These are phyloP conservation scores for Cyclophora albipunctata DNA, from an alignment of 2,888 invertebrate genomes.

Conservation along the genomic window DNA sequence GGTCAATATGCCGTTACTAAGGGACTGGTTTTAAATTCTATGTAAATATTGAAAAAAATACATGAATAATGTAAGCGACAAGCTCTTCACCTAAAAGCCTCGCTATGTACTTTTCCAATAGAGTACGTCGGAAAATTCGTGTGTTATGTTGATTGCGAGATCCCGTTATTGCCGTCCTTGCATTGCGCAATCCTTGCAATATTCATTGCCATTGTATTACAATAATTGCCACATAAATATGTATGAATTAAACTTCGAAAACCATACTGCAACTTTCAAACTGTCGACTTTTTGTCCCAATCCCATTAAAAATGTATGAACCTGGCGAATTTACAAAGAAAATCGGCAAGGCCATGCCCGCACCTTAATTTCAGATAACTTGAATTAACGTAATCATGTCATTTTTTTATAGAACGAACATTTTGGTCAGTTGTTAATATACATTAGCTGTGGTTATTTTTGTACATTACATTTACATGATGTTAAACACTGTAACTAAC, in stretches of 20 bases:
- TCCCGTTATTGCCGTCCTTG: conserved; percentile 25
- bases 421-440: conserved; percentile 2
- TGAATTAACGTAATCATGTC: conserved; percentile 21
- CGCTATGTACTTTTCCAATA: too few relatives aligned
- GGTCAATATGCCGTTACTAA: too few relatives aligned
- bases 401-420: conserved; percentile 18
- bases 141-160: conserved; percentile 3
- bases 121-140: neutral
- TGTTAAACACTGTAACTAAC: too few relatives aligned
- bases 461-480: neutral
- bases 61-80: too few relatives aligned
- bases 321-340: conserved; percentile 27
- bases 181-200: conserved; percentile 50
- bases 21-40: too few relatives aligned
- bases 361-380: conserved; percentile 23
- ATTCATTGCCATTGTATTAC: conserved; percentile 63
- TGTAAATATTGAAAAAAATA: too few relatives aligned
- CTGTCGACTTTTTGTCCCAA: conserved; percentile 56
- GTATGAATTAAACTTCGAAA: conserved; percentile 54
- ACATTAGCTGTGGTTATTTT: too few relatives aligned
- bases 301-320: conserved; percentile 61
- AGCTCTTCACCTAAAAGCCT: too few relatives aligned
- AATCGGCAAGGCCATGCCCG: conserved; percentile 34
- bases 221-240: conserved; percentile 67
- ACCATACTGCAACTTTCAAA: conserved; percentile 52